A percentile compares a stretch with the other conserved stretches of the same genome.
Evolutionary conservation across 2,888 invertebrate genomes (phyloP).

Genomic region (Aradus depressus): DNA sequence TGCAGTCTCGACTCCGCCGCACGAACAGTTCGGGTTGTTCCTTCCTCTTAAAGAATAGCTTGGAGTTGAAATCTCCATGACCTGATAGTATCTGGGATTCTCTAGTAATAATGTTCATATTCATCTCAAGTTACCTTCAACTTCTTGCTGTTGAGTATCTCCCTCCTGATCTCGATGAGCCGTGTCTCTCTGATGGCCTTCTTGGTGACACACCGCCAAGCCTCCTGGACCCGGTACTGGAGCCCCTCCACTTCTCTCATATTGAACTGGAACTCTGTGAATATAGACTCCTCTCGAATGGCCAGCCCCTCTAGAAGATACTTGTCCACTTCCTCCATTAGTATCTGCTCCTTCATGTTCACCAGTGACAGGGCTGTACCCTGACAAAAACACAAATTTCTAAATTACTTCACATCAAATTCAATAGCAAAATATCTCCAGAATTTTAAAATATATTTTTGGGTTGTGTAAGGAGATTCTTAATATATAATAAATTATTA

Average conservation of each 20-base stretch:
- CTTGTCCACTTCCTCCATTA: constrained; percentile 64
- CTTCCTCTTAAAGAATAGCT: no score
- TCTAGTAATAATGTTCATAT: no score
- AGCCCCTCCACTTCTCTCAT: constrained; percentile 94
- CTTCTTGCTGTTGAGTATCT: constrained; percentile 84
- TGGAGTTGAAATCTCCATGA: no score
- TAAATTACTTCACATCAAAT: no score
- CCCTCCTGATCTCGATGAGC: constrained; percentile 87
- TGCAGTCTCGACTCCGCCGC: no score
- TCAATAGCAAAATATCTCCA: no score
- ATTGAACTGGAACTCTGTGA: constrained; percentile 85
- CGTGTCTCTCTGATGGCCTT: constrained; percentile 89
- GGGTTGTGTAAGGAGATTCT: no score
- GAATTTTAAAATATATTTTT: no score
- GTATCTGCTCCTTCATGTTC: constrained; percentile 59
- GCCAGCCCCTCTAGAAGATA: constrained; percentile 50
- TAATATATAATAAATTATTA: no score
- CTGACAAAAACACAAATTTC: constrained; percentile 37
- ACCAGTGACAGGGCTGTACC: constrained; percentile 85
- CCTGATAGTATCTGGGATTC: no score
- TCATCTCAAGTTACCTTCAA: constrained; percentile 63
- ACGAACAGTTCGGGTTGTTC: no score
- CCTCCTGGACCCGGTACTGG: constrained; percentile 87
- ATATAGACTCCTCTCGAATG: constrained; percentile 38
- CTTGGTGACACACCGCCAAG: constrained; percentile 86